These are phyloP conservation scores for Strigamia transsilvanica DNA, from an alignment of 2,888 invertebrate species.

Conservation along the genomic window DNA sequence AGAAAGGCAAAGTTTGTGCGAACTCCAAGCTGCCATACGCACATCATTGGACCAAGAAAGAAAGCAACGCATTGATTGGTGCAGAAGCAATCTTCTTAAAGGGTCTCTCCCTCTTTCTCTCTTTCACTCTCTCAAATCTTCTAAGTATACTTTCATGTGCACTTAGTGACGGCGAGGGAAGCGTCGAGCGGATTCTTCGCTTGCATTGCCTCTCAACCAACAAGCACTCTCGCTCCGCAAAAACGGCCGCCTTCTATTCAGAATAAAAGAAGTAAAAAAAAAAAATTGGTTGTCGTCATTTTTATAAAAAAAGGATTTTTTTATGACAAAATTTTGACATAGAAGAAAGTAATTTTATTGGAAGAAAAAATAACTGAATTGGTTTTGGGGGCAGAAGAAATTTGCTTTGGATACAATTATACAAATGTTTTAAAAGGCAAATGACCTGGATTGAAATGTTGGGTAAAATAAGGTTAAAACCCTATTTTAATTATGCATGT, in stretches of 20 bases:
- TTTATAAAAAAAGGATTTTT: constrained; percentile 12
- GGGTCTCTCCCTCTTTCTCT: constrained; percentile 32
- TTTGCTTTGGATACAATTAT: neutral
- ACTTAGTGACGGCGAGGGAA: constrained; percentile 50
- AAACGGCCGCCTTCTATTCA: constrained; percentile 39
- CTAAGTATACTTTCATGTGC: constrained; percentile 52
- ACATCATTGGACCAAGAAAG: constrained; percentile 38
- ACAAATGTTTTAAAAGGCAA: too few relatives aligned
- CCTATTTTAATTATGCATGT: too few relatives aligned
- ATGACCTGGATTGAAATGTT: too few relatives aligned
- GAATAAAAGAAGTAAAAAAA: constrained; percentile 39
- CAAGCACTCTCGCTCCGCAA: constrained; percentile 49
- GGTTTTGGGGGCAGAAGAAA: neutral
- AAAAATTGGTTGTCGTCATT: constrained; percentile 41
- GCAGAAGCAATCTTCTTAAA: constrained; percentile 51
- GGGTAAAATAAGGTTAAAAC: too few relatives aligned
- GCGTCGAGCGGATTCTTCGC: constrained; percentile 49
- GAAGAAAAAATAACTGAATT: neutral
- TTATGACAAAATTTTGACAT: constrained; percentile 34
- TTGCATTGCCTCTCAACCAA: constrained; percentile 49
- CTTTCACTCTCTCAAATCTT: constrained; percentile 49
- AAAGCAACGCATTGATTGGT: constrained; percentile 51
- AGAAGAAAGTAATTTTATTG: constrained; percentile 40
- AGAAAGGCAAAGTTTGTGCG: constrained; percentile 15
- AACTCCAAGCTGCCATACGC: constrained; percentile 38